Base-by-base conservation (phyloP, 2,888 invertebrate genomes). In the Epinotia nisella region DNA sequence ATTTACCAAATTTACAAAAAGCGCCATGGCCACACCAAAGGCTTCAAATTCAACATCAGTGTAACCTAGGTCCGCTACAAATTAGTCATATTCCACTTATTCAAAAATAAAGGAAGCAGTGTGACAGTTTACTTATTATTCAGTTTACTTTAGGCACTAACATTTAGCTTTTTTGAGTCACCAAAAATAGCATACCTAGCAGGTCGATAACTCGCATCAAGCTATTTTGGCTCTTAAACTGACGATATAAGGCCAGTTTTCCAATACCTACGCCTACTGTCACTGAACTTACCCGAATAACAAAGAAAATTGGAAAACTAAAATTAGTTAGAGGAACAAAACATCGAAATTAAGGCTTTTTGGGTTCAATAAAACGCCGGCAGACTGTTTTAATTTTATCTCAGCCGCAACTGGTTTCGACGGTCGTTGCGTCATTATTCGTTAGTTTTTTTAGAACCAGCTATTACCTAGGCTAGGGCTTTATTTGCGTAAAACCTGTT, bases 291-390 rank as follows among this genome's bases (percentile, higher is more conserved):
- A 17, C 21, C 56, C 49, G 56, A 68, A 72, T 72, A 62, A 62
- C 72, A 72, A 72, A 68, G 67, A 72, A 72, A 62, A 72, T 72
- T 61, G 56, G 67, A 72, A 72, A 72, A 72, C 61, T 72, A 72
- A 68, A 67, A 72, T 67, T 72, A 72, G 56, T 60, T 53, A 19
- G 41, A 49, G 45, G 29, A 51, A n/a, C 35, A 67, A 66, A 69
- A 60, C 39, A 70, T 55, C 41, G 53, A 55, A 55, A 61, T 61
- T 39, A 70, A 70, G 66, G 41, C 21, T 55, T 56, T 49, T 56
- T 4, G n/a, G 15, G 21, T n/a, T 55, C 66, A n/a, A 3, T 41
- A 64, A 19, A 39, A 9, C 21, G 13, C 5, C 53, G 9, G 35
- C 19, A 53, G 19, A 24, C 62, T 29, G 24, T 49, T 62, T 29